These are phyloP conservation scores for Nycteola revayana DNA, from an alignment of 2,888 invertebrate species.

Conservation along the genomic window DNA sequence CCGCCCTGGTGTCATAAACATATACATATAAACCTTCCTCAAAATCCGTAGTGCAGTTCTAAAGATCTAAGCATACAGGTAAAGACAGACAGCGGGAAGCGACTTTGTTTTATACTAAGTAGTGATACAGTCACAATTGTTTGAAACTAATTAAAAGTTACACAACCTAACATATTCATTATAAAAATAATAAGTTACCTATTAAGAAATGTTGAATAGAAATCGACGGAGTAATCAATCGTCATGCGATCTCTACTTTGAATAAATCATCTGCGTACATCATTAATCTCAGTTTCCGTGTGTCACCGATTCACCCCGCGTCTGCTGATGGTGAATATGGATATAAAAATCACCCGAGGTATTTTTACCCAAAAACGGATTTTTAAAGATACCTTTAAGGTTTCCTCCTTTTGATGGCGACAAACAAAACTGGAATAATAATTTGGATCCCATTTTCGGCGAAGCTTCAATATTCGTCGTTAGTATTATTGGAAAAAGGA, in stretches of 20 bases:
- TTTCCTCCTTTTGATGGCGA: conserved; percentile 49
- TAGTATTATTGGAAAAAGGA: conserved; percentile 44
- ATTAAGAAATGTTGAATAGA: no score
- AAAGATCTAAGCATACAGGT: no score
- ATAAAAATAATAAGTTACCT: no score
- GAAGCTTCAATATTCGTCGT: conserved; percentile 43
- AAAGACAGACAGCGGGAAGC: no score
- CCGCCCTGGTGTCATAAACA: no score
- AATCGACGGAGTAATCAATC: no score
- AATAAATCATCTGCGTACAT: conserved; percentile 1
- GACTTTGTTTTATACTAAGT: no score
- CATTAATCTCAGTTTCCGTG: conserved; percentile 24
- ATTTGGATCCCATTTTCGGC: conserved; percentile 44
- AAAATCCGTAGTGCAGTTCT: no score
- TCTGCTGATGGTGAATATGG: conserved; percentile 39
- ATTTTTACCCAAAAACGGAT: conserved; percentile 45
- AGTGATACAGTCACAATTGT: no score
- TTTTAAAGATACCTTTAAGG: conserved; percentile 44
- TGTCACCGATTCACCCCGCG: conserved; percentile 20
- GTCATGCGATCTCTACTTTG: neutral
- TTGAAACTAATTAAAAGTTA: no score
- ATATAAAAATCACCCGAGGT: conserved; percentile 42
- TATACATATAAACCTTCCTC: no score
- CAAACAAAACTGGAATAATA: conserved; percentile 58
- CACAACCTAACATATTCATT: no score